Percentiles rank a stretch among this genome's conserved stretches.
Conservation (phyloP, 2,888 invertebrate genomes). For the Rhyacophila evoluta region DNA sequence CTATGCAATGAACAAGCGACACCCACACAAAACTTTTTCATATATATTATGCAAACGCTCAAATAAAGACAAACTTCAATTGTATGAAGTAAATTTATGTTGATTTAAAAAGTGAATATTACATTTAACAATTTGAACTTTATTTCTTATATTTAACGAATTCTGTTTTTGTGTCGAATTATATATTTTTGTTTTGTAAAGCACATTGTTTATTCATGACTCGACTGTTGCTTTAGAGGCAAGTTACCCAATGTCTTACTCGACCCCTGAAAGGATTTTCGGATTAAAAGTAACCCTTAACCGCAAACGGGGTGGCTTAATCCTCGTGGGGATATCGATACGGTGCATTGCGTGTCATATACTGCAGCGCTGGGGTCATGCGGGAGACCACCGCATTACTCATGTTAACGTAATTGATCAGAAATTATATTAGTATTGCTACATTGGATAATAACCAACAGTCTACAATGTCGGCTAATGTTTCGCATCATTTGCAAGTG, state of each 20-base stretch:
- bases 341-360: slow-evolving; percentile 44
- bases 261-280: slow-evolving; percentile 36
- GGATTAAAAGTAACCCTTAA: slow-evolving; percentile 30
- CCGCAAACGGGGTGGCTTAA: slow-evolving; percentile 35
- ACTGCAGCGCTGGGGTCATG: slow-evolving; percentile 26
- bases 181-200: too few relatives aligned
- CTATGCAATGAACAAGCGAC: too few relatives aligned
- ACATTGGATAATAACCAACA: neutral
- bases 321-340: slow-evolving; percentile 48
- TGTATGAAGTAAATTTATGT: too few relatives aligned
- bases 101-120: too few relatives aligned
- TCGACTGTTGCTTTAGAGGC: neutral
- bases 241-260: neutral
- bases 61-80: too few relatives aligned
- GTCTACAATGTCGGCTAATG: neutral
- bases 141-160: too few relatives aligned
- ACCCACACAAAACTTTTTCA: neutral
- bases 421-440: slow-evolving; percentile 29
- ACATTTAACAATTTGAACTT: too few relatives aligned
- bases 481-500: neutral
- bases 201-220: too few relatives aligned
- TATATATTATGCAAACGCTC: too few relatives aligned
- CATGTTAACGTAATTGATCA: slow-evolving; percentile 49
- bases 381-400: slow-evolving; percentile 37
- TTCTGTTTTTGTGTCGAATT: too few relatives aligned